Percentiles rank a stretch among this genome's conserved stretches.
Conservation (phyloP, 2,888 invertebrate species). For the Achlya flavicornis region DNA sequence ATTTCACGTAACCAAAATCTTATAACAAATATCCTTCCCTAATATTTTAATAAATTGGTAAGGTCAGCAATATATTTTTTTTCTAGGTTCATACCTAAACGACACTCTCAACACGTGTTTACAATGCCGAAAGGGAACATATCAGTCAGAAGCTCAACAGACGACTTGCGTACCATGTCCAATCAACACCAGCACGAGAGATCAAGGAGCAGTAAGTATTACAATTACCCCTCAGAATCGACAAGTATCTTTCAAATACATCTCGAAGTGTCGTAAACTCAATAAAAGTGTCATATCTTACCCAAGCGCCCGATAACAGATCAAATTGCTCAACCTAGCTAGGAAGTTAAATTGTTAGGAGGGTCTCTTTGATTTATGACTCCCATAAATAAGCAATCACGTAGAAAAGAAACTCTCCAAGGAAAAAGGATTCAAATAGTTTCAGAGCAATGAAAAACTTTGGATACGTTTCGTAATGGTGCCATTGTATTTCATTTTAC, state of each 20-base stretch:
- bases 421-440: conserved; percentile 10
- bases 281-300: conserved; percentile 13
- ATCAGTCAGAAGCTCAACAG: conserved; percentile 95
- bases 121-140: conserved; percentile 94
- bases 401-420: conserved; percentile 8
- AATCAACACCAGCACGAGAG: conserved; percentile 94
- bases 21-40: not conserved
- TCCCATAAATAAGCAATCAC: conserved; percentile 14
- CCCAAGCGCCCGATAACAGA: conserved; percentile 5
- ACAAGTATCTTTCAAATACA: conserved; percentile 12
- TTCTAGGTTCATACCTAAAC: conserved; percentile 91
- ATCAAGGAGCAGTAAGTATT: conserved; percentile 89
- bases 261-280: conserved; percentile 12
- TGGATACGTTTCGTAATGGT: not conserved
- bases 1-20: too few species aligned
- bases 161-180: conserved; percentile 94
- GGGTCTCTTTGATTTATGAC: conserved; percentile 13
- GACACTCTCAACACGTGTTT: conserved; percentile 93
- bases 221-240: conserved; percentile 11
- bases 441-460: conserved; percentile 8
- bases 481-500: not conserved
- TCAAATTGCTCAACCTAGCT: conserved; percentile 14
- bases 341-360: conserved; percentile 13
- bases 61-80: too few species aligned
- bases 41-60: conserved; percentile 9